A percentile compares a stretch with the other conserved stretches of the same genome.
Evolutionary conservation across 2,113 vertebrate species (phyloP).

Genomic region (Columba livia): DNA sequence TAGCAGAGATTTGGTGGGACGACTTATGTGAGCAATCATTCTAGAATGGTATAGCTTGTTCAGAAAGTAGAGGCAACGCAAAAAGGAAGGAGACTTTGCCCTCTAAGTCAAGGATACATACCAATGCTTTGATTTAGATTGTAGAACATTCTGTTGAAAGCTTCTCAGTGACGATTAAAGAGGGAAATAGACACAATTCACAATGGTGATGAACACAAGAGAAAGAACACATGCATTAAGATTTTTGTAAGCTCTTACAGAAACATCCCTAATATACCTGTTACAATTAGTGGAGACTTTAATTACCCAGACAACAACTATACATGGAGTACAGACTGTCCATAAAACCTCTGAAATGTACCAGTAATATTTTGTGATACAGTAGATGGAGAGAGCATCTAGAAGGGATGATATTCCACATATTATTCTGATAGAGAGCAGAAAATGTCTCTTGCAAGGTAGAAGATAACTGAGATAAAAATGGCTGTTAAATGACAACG

Average conservation of each 20-base stretch:
- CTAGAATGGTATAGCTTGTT: not conserved
- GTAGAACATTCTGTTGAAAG: rapidly evolving
- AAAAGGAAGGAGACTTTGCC: not conserved
- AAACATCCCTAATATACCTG: not conserved
- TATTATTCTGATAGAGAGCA: not conserved
- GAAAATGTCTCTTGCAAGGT: not conserved
- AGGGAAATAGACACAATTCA: not conserved
- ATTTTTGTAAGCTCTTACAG: not conserved
- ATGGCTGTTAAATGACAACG: not conserved
- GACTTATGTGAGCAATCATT: not conserved
- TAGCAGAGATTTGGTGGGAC: not conserved
- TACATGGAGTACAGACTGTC: not conserved
- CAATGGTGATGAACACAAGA: not conserved
- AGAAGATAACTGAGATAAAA: not conserved
- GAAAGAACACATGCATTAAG: not conserved
- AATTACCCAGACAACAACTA: not conserved
- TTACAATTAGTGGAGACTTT: not conserved
- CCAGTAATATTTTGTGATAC: not conserved
- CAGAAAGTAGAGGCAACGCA: not conserved
- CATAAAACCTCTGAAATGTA: not conserved
- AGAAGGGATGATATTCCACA: not conserved
- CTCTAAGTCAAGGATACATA: not conserved
- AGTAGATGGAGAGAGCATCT: not conserved
- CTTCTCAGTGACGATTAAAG: not conserved
- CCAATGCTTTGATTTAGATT: not conserved